These are phyloP conservation scores for Pangasius mekongensis DNA, from an alignment of 2,797 vertebrate genomes.

Conservation along the genomic window DNA sequence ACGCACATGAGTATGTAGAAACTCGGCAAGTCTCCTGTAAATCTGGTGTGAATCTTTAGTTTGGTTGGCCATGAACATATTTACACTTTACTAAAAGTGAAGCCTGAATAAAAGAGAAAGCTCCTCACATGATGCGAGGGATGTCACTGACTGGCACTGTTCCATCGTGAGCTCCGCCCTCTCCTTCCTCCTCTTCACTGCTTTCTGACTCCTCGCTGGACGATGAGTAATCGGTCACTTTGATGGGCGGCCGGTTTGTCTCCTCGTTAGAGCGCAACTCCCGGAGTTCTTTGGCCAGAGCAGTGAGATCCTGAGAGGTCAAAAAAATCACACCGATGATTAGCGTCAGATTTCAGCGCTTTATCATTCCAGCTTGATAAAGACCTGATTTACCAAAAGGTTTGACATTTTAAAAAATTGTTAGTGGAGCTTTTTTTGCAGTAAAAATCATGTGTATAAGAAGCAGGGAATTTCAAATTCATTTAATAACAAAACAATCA, in stretches of 20 bases:
- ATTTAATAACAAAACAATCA: not conserved
- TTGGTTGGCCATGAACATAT: not conserved
- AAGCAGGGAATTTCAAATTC: constrained; percentile 4
- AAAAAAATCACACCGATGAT: not conserved
- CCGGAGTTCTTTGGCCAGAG: constrained; percentile 93
- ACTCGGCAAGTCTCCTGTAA: not conserved
- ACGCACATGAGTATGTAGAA: not conserved
- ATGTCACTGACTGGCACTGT: constrained; percentile 95
- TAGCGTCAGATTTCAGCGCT: not conserved
- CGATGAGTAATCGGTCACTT: constrained; percentile 97
- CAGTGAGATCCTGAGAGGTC: constrained; percentile 88
- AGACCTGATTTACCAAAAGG: not conserved
- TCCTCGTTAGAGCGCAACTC: constrained; percentile 93
- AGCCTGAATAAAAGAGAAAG: not conserved
- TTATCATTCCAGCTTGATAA: not conserved
- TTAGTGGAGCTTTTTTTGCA: not conserved
- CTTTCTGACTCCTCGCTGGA: constrained; percentile 97
- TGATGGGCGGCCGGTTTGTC: constrained; percentile 90
- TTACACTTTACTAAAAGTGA: not conserved
- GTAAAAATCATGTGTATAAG: not conserved
- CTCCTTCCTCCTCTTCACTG: constrained; percentile 93
- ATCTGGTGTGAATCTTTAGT: not conserved
- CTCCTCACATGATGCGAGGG: constrained; percentile 93
- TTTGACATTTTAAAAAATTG: not conserved
- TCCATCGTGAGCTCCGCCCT: constrained; percentile 88